A percentile compares a stretch with the other conserved stretches of the same genome.
Conservation (phyloP, 2,113 vertebrate genomes). For the Loxodonta africana region DNA sequence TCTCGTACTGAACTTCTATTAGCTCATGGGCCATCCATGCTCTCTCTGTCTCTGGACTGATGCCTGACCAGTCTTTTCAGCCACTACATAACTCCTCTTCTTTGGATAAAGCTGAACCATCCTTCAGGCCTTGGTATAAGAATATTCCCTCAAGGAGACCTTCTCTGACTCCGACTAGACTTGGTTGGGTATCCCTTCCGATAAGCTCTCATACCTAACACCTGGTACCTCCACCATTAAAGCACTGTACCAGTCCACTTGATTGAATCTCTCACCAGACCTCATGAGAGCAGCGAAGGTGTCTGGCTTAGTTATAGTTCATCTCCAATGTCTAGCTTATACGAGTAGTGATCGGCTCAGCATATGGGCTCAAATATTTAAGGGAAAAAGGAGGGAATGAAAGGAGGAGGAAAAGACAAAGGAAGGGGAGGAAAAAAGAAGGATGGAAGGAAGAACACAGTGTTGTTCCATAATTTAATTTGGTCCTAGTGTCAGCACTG, state of each 20-base stretch:
- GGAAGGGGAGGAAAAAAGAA: background rate
- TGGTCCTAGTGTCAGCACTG: background rate
- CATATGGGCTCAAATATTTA: background rate
- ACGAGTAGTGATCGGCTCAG: background rate
- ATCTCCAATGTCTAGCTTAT: background rate
- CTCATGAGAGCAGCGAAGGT: background rate
- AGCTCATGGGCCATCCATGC: background rate
- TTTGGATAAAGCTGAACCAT: slow-evolving; percentile 34
- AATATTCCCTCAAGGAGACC: background rate
- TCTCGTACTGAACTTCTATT: background rate
- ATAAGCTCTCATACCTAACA: background rate
- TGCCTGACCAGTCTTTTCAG: background rate
- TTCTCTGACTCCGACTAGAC: background rate
- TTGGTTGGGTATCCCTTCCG: background rate
- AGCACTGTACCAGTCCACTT: background rate
- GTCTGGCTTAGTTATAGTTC: background rate
- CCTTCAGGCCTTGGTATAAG: background rate
- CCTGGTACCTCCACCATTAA: background rate
- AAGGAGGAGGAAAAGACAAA: background rate
- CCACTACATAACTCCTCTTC: background rate
- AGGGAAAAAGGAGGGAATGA: background rate
- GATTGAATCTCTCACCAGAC: background rate
- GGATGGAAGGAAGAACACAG: background rate
- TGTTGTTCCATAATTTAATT: background rate
- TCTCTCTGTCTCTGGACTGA: background rate